These are phyloP conservation scores for Porites rus DNA, from an alignment of 92 coral and sea anemone genomes.

Conservation along the genomic window DNA sequence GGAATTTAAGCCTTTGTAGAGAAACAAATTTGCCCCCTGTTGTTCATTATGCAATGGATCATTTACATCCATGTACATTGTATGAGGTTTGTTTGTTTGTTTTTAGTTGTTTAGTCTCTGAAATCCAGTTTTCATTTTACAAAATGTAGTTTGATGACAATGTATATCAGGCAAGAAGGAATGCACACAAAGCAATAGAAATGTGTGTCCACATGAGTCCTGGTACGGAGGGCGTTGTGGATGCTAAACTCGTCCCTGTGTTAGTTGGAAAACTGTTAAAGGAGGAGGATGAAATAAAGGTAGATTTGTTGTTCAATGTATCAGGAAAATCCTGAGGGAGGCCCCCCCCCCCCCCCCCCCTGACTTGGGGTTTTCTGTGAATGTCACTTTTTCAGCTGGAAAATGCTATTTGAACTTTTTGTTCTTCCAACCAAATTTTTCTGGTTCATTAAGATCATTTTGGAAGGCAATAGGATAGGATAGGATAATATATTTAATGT, in stretches of 20 bases:
- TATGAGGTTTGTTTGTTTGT: no score
- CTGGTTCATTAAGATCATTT: no score
- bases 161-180: conserved; percentile 93
- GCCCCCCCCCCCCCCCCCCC: background rate
- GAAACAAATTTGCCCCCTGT: no score
- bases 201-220: conserved; percentile 97
- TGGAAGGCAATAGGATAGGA: no score
- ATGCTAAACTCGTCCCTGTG: conserved; percentile 88
- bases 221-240: conserved; percentile 97
- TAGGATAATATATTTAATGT: no score
- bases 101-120: background rate
- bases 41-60: no score
- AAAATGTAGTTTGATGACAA: conserved; percentile 86
- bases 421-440: no score
- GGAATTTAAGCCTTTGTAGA: no score
- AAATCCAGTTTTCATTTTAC: background rate
- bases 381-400: background rate
- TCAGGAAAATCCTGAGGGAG: background rate
- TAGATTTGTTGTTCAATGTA: background rate
- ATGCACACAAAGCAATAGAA: conserved; percentile 95
- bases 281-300: conserved; percentile 98
- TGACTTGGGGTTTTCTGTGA: background rate
- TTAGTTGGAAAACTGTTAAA: conserved; percentile 85
- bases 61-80: no score
- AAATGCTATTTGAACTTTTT: no score